Evolutionary conservation across 92 coral and sea anemone genomes (phyloP).

Genomic region (Parazoanthus swiftii): DNA sequence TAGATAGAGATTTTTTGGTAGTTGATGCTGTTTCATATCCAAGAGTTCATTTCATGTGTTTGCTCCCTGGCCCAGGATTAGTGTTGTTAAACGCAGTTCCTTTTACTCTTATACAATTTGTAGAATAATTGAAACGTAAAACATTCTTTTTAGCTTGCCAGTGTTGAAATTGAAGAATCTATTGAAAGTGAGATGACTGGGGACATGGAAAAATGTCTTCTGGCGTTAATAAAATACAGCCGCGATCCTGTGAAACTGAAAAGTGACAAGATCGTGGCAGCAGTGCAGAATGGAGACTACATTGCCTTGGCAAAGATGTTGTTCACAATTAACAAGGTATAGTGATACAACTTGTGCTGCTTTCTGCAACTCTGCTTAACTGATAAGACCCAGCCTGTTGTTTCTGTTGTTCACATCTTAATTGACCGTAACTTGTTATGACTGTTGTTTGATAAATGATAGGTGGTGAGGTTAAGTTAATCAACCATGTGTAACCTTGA

Average conservation of each 20-base stretch:
- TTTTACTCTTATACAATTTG: no score
- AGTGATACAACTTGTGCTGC: not conserved
- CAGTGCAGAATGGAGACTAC: slow-evolving; percentile 10
- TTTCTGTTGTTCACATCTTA: not conserved
- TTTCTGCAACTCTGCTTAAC: not conserved
- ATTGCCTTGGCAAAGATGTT: slow-evolving; percentile 12
- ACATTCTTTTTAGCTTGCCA: not conserved
- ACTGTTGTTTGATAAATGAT: not conserved
- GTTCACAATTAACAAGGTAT: slow-evolving; percentile 28
- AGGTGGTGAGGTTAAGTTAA: not conserved
- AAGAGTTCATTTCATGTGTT: no score
- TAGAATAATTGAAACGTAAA: not conserved
- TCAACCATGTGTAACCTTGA: not conserved
- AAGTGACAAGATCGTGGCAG: slow-evolving; percentile 17
- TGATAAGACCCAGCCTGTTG: not conserved
- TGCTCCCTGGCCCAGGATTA: no score
- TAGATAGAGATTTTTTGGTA: no score
- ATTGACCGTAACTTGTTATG: not conserved
- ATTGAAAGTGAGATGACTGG: slow-evolving; percentile 36
- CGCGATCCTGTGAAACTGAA: slow-evolving; percentile 33
- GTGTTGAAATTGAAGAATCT: slow-evolving; percentile 23
- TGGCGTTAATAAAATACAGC: slow-evolving; percentile 22
- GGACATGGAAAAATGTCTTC: slow-evolving; percentile 38
- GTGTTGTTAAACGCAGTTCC: no score
- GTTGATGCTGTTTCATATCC: no score